phyloP scores from a whole-genome alignment of 1,140 invertebrate species.

The Caenorhabditis brenneri region DNA sequence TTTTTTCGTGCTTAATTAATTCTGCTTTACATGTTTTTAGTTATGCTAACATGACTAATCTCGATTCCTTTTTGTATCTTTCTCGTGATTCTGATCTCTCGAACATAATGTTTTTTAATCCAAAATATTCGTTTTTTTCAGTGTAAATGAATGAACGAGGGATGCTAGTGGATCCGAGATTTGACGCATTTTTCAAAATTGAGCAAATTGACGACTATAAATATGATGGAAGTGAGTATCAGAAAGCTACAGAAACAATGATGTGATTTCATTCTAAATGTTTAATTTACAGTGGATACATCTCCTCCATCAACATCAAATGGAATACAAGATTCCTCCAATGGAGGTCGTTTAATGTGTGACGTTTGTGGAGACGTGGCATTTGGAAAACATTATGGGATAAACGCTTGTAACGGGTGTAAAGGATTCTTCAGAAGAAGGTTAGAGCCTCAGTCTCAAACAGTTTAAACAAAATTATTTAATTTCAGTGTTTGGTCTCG shows the following conservation, averaged over 20 bases:
- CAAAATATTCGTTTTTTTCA: background rate
- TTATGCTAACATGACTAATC: background rate
- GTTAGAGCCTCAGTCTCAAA: background rate
- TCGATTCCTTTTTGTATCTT: background rate
- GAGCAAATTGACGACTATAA: slow-evolving; percentile 46
- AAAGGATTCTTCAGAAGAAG: slow-evolving; percentile 84
- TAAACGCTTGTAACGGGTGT: slow-evolving; percentile 97
- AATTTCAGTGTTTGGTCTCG: slow-evolving; percentile 55
- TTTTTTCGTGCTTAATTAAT: background rate
- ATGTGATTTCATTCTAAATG: background rate
- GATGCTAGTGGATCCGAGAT: slow-evolving; percentile 34
- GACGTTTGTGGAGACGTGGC: slow-evolving; percentile 95
- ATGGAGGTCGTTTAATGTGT: slow-evolving; percentile 74
- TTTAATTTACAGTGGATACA: slow-evolving; percentile 1
- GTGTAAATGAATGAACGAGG: slow-evolving; percentile 34
- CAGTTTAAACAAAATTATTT: background rate
- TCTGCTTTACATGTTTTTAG: background rate
- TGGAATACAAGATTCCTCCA: background rate
- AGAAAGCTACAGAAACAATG: background rate
- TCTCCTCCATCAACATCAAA: slow-evolving; percentile 39
- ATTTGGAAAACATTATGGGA: slow-evolving; percentile 96
- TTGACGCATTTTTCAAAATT: slow-evolving; percentile 12
- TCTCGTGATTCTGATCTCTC: background rate
- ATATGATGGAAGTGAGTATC: slow-evolving; percentile 11
- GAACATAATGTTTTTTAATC: background rate